These are phyloP conservation scores for Mobula birostris DNA, from an alignment of 2,113 vertebrate species.

Conservation along the genomic window DNA sequence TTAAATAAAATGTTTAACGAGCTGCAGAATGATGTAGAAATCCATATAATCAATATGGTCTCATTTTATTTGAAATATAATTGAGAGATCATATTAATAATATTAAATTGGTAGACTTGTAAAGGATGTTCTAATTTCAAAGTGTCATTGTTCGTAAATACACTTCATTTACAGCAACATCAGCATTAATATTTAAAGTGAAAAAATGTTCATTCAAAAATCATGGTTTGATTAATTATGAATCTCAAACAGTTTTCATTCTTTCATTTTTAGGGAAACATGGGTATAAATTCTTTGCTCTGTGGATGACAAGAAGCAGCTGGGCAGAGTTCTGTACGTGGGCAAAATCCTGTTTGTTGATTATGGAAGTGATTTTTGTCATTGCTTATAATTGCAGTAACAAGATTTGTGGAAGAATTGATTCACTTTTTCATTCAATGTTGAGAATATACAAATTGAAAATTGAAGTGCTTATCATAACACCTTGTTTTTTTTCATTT, in stretches of 20 bases:
- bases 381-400: not conserved
- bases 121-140: not conserved
- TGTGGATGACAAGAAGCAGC: not conserved
- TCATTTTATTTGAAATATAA: not conserved
- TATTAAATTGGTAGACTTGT: not conserved
- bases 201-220: not conserved
- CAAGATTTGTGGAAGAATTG: not conserved
- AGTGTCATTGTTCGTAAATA: not conserved
- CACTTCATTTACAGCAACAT: not conserved
- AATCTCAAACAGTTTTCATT: not conserved
- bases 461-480: not conserved
- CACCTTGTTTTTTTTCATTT: not conserved
- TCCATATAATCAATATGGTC: not conserved
- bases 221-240: not conserved
- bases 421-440: not conserved
- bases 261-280: not conserved
- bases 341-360: not conserved
- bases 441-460: not conserved
- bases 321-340: not conserved
- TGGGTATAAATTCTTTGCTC: not conserved
- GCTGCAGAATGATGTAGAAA: slow-evolving; percentile 1
- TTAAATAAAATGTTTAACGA: slow-evolving; percentile 18
- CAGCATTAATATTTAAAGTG: not conserved
- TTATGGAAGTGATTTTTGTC: not conserved
- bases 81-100: not conserved